A percentile compares a stretch with the other conserved stretches of the same genome.
Conservation (phyloP, 2,888 invertebrate species). For the Mythimna pallens region DNA sequence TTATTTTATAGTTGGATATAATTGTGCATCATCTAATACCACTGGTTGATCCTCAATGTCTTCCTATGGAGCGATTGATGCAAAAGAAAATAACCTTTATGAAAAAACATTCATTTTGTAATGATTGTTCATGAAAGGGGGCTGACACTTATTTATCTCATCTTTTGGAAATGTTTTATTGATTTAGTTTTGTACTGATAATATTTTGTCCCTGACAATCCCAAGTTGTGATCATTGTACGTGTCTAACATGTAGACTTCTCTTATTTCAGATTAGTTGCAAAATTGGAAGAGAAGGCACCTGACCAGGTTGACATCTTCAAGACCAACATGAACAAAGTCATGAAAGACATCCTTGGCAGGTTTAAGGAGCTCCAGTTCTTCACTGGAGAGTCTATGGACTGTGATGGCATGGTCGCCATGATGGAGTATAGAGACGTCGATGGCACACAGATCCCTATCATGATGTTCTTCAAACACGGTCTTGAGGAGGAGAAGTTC, state of each 20-base stretch:
- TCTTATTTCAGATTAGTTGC: slow-evolving; percentile 93
- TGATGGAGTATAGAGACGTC: slow-evolving; percentile 98
- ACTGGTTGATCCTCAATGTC: slow-evolving; percentile 76
- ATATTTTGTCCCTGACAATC: fast-evolving
- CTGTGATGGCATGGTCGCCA: slow-evolving; percentile 97
- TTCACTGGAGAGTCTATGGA: slow-evolving; percentile 98
- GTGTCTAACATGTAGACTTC: slow-evolving; percentile 16
- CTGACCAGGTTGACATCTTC: slow-evolving; percentile 96
- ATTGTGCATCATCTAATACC: slow-evolving; percentile 85
- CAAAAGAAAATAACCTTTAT: slow-evolving; percentile 83
- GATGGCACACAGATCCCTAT: slow-evolving; percentile 95
- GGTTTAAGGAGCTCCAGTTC: slow-evolving; percentile 98
- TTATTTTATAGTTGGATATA: not conserved
- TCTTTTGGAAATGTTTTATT: not conserved
- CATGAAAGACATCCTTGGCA: slow-evolving; percentile 97
- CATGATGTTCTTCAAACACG: slow-evolving; percentile 99
- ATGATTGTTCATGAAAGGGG: slow-evolving; percentile 87
- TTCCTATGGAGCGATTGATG: slow-evolving; percentile 83
- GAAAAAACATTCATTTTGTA: slow-evolving; percentile 86
- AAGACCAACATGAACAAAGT: slow-evolving; percentile 98
- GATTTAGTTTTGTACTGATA: not conserved
- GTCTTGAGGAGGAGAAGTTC: slow-evolving; percentile 98
- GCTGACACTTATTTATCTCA: slow-evolving; percentile 73
- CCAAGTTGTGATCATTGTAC: not conserved
- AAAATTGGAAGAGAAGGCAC: slow-evolving; percentile 94